Conservation (phyloP, 2,888 invertebrate genomes). For the Adelognathus sp. region DNA sequence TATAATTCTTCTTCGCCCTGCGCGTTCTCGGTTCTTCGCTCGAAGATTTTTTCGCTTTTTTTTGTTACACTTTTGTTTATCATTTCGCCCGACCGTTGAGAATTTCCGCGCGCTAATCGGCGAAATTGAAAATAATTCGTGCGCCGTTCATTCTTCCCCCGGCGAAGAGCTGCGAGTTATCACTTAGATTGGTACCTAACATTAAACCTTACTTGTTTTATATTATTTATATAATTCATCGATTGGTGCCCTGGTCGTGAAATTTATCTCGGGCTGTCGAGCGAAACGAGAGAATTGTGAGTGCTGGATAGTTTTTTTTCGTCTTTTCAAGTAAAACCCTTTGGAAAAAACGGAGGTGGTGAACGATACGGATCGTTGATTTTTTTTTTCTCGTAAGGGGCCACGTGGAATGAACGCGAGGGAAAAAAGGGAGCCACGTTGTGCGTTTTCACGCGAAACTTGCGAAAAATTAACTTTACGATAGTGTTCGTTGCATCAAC, state of each 20-base stretch:
- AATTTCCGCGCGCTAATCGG: not conserved
- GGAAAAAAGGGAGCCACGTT: slow-evolving; percentile 4
- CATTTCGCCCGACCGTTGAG: slow-evolving; percentile 23
- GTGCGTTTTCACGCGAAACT: slow-evolving; percentile 32
- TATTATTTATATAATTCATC: slow-evolving; percentile 52
- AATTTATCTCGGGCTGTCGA: slow-evolving; percentile 25
- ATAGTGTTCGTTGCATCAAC: slow-evolving; percentile 9
- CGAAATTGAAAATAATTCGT: slow-evolving; percentile 6
- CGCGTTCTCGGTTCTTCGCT: slow-evolving; percentile 17
- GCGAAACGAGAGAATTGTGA: slow-evolving; percentile 9
- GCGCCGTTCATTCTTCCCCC: not conserved
- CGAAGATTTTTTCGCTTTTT: not conserved
- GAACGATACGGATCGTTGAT: slow-evolving; percentile 13
- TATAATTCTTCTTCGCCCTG: slow-evolving; percentile 35
- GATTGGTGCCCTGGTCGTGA: slow-evolving; percentile 63
- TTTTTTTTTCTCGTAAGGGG: not conserved
- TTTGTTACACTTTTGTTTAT: not conserved
- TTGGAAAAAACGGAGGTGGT: slow-evolving; percentile 5
- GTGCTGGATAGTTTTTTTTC: not conserved
- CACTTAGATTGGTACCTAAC: slow-evolving; percentile 35
- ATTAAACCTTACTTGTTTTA: slow-evolving; percentile 17
- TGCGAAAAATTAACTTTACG: slow-evolving; percentile 20
- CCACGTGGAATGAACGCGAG: not conserved
- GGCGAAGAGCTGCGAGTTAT: slow-evolving; percentile 14
- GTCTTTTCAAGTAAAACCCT: not conserved